Base-by-base conservation (phyloP, 1,140 invertebrate genomes). In the Acromyrmex echinatior region DNA sequence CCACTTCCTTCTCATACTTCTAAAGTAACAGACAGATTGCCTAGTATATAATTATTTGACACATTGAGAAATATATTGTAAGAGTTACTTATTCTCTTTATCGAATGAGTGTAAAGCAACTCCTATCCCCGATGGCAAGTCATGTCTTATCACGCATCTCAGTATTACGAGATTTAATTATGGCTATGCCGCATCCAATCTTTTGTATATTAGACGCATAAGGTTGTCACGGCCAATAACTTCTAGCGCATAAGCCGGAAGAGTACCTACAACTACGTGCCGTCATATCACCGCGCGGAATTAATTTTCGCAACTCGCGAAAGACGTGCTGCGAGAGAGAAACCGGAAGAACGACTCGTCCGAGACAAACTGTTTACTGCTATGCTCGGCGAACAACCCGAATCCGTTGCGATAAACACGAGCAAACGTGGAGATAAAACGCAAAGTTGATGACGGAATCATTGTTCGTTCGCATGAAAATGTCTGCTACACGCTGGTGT, bases 331-430 rank as follows among this genome's bases (percentile, higher is more conserved):
- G 70, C 39, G 45, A 84, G 66, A 71, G 78, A 81, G 49, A 71
- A 73, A 76, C 80, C 77, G 84, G 84, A 86, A 80, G 80, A 84
- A 76, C 80, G 70, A 84, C 70, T 84, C 70, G 56, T 76, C 28
- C 70, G 39, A 62, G 70, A 84, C 80, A 4, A 60, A 25, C 25
- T 25, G 31, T 74, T 84, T 74, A 62, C 80, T 74, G 70, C 70
- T 62, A 76, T 10, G 14, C 51, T 58, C 65, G 66, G 31, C 49
- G 49, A 71, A 74, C 56, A 60, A 21, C 39, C 56, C 65, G 65
- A 81, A 71, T 66, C 60, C 62, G 51, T 45, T 5, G 31, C 79
- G 65, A 81, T 76, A 51, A 84, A 76, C 25, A 53, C 80, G 81
- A 84, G 45, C 70, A 65, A 53, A 53, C 31, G 35, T 56, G 70